Percentiles rank a stretch among this genome's conserved stretches.
phyloP scores from a whole-genome alignment of 64 coral and sea anemone genomes.

The Astreopora myriophthalma region DNA sequence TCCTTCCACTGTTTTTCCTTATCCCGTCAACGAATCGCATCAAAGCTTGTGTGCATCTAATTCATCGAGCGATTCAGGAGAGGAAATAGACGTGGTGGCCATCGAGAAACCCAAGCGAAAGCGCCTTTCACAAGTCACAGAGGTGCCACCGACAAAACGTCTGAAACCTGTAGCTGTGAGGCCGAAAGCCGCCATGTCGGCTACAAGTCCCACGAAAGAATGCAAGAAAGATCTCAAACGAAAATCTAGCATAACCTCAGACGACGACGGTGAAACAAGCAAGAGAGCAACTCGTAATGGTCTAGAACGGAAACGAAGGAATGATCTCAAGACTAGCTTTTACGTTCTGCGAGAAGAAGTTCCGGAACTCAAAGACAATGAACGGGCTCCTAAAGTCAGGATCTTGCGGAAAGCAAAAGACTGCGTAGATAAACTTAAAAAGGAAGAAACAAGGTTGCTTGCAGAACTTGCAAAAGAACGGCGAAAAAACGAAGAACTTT shows the following conservation, averaged over 20 bases:
- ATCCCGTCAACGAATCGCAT: conserved; percentile 93
- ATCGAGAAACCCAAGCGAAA: conserved; percentile 94
- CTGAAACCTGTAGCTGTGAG: conserved; percentile 71
- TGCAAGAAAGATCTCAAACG: conserved; percentile 47
- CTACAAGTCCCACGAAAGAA: conserved; percentile 39
- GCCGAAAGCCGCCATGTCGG: conserved; percentile 47
- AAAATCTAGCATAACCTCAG: conserved; percentile 58
- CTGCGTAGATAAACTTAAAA: conserved; percentile 86
- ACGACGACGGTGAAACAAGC: conserved; percentile 81
- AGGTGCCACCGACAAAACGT: conserved; percentile 76
- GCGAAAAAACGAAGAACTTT: conserved; percentile 76
- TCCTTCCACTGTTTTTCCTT: conserved; percentile 94
- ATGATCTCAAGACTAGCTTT: conserved; percentile 98
- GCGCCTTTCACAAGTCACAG: conserved; percentile 27
- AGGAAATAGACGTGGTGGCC: conserved; percentile 97
- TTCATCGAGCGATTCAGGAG: conserved; percentile 86
- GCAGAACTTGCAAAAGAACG: conserved; percentile 70
- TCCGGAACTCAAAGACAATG: conserved; percentile 89
- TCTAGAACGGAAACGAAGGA: conserved; percentile 97
- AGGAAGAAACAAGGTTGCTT: conserved; percentile 75
- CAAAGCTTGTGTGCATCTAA: conserved; percentile 64
- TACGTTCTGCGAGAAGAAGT: conserved; percentile 87
- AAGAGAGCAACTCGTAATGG: conserved; percentile 96
- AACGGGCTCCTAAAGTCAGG: conserved; percentile 91
- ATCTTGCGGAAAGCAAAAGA: conserved; percentile 92